Evolutionary conservation across 2,888 invertebrate genomes (phyloP).

Genomic region (Vanessa cardui): DNA sequence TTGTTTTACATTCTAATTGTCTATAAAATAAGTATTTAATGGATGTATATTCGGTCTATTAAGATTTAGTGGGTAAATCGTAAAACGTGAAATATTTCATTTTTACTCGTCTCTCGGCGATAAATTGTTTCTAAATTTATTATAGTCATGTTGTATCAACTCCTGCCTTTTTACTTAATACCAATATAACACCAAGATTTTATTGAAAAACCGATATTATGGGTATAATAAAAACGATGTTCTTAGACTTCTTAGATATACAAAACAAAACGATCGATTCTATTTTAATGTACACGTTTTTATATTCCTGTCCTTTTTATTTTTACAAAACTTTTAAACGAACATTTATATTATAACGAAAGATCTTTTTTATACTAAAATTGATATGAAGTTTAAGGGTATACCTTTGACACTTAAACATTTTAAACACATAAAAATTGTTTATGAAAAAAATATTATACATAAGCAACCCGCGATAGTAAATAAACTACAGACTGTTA

Average conservation of each 20-base stretch:
- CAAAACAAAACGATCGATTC: constrained; percentile 51
- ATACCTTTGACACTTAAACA: no score
- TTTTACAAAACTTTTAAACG: background rate
- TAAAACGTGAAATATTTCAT: constrained; percentile 46
- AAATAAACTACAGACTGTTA: no score
- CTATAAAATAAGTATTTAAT: constrained; percentile 28
- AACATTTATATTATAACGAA: background rate
- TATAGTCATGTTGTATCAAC: constrained; percentile 55
- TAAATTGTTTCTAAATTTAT: constrained; percentile 60
- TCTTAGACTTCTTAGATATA: constrained; percentile 56
- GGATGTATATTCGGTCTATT: constrained; percentile 29
- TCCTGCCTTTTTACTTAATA: constrained; percentile 56
- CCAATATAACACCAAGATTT: constrained; percentile 57
- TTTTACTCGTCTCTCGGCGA: constrained; percentile 48
- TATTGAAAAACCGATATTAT: constrained; percentile 69
- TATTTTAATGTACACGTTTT: constrained; percentile 31
- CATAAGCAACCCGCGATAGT: no score
- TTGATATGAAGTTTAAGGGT: background rate
- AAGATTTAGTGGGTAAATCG: constrained; percentile 35
- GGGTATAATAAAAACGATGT: constrained; percentile 64
- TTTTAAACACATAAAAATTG: no score
- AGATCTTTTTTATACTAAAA: background rate
- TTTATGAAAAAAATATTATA: no score
- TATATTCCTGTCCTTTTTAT: constrained; percentile 20
- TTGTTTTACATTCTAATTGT: constrained; percentile 16